These are phyloP conservation scores for Blennius ocellaris DNA, from an alignment of 2,113 vertebrate species.

Conservation along the genomic window DNA sequence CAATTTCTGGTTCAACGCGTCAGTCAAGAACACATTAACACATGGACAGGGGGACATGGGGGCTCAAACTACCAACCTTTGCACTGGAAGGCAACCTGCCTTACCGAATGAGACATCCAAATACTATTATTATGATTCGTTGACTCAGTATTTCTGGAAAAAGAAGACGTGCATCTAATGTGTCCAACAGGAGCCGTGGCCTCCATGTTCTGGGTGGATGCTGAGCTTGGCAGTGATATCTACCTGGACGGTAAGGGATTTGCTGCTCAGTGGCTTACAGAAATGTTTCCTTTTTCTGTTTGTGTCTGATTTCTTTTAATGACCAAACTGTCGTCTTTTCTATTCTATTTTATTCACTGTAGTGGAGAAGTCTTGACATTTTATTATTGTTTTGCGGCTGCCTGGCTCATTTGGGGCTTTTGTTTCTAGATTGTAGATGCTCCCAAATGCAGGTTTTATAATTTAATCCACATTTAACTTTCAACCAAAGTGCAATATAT, in stretches of 20 bases:
- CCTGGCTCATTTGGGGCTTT: background rate
- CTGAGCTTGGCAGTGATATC: constrained; percentile 95
- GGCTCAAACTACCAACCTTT: no score
- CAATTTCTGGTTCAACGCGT: no score
- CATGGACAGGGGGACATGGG: no score
- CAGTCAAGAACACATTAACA: no score
- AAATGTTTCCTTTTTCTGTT: background rate
- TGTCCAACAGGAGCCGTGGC: constrained; percentile 90
- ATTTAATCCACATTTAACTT: background rate
- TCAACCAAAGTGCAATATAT: background rate
- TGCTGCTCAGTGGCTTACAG: no score
- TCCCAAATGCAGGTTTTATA: background rate
- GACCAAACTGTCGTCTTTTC: no score
- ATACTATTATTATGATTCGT: no score
- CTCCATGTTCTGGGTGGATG: constrained; percentile 98
- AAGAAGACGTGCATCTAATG: background rate
- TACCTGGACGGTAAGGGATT: constrained; percentile 94
- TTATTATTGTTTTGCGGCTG: no score
- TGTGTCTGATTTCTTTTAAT: background rate
- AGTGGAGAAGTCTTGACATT: no score
- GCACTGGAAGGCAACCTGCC: no score
- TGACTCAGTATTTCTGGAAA: background rate
- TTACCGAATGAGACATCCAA: background rate
- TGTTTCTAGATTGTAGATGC: background rate
- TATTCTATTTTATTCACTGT: no score